Base-by-base conservation (phyloP, 2,888 invertebrate genomes). In the Lapara coniferarum region DNA sequence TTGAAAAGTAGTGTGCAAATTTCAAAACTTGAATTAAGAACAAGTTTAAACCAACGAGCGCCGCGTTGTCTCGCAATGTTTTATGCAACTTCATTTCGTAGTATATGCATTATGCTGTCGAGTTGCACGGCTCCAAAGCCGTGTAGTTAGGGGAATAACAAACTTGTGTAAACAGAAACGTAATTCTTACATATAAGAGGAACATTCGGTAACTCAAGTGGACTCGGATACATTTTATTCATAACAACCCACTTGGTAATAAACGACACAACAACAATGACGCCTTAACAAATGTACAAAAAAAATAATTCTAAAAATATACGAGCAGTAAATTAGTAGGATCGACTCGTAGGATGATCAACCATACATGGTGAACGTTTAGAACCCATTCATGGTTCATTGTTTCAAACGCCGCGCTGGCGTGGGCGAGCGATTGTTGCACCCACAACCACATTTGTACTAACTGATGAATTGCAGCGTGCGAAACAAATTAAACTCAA, bases 371-470 rank as follows among this genome's bases (percentile, higher is more conserved):
- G 86, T 72, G 74, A 78, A 77, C 81, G 79, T 82, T 87, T 85
- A 84, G 79, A 79, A 75, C 75, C 83, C 82, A 83, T 85, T 84
- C 81, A 78, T 76, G 78, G 77, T 77, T 81, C 81, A 91, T 91
- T 90, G 91, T 91, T 87, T 87, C 77, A 83, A 78, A 75, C 67
- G 70, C 69, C 59, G 72, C 67, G 70, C 69, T 63, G 72, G 83
- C 84, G 91, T 90, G 86, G 90, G 89, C 76, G 85, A 85, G 78
- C 81, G 81, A 87, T 86, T 88, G 88, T 88, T 89, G 89, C 89
- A 89, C 90, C 90, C 90, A 90, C 91, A 77, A 78, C 81, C 78
- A 77, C 78, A 77, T 82, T 81, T 79, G 73, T 74, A 69, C 77
- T 77, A 77, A 72, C 78, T 87, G 85, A 90, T 88, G 81, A 86